Conservation (phyloP, 2,797 vertebrate genomes). For the Gobionotothen gibberifrons region DNA sequence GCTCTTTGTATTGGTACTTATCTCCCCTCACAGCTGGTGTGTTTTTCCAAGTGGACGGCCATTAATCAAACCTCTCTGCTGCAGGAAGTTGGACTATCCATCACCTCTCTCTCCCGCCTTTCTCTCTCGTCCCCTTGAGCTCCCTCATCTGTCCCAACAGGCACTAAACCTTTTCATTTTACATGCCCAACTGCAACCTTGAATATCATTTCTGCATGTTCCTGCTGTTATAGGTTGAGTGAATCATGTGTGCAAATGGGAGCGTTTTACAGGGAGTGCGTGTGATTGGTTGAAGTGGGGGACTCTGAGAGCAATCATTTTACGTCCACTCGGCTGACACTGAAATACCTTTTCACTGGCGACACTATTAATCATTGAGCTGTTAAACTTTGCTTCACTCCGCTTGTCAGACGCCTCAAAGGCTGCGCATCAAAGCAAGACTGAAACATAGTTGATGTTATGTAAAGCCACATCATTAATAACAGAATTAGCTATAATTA, state of each 20-base stretch:
- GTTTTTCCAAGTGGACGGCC: conserved; percentile 84
- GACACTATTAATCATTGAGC: conserved; percentile 54
- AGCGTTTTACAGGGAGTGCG: conserved; percentile 64
- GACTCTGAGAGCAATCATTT: conserved; percentile 61
- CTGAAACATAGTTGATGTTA: conserved; percentile 20
- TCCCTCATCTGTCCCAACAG: conserved; percentile 76
- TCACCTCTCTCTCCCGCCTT: conserved; percentile 74
- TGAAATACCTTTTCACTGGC: conserved; percentile 49
- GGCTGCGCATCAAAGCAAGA: conserved; percentile 39
- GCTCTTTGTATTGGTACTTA: conserved; percentile 88
- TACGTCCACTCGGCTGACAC: conserved; percentile 51
- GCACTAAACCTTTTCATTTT: conserved; percentile 87
- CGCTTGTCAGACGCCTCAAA: conserved; percentile 48
- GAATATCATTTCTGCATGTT: conserved; percentile 73
- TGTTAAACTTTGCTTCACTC: conserved; percentile 52
- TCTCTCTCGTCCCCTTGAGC: conserved; percentile 19
- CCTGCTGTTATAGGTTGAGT: conserved; percentile 59
- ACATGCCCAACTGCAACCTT: conserved; percentile 81
- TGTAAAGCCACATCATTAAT: conserved; percentile 11
- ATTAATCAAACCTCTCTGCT: conserved; percentile 93
- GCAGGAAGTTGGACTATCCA: conserved; percentile 88
- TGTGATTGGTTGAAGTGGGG: conserved; percentile 59
- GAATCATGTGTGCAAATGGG: conserved; percentile 54
- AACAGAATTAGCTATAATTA: conserved; percentile 16
- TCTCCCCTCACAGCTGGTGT: conserved; percentile 90